Percentiles rank a stretch among this genome's conserved stretches.
Evolutionary conservation across 2,797 vertebrate genomes (phyloP).

Genomic region (Danio tinwini): DNA sequence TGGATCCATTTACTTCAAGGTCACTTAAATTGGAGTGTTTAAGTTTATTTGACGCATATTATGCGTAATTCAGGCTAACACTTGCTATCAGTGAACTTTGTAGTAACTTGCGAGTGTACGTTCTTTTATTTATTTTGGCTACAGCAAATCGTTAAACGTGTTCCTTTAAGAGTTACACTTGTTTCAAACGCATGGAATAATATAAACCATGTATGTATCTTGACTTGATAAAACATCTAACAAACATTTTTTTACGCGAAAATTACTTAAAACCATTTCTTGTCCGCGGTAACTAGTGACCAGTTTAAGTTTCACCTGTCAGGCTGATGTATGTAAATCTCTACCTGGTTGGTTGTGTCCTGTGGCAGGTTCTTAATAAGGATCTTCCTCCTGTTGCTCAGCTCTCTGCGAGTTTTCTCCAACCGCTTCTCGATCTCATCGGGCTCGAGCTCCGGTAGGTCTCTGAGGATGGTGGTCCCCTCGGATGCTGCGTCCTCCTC

Average conservation of each 20-base stretch:
- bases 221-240: background rate
- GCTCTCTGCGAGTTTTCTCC: constrained; percentile 86
- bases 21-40: background rate
- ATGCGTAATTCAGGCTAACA: background rate
- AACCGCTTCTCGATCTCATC: constrained; percentile 86
- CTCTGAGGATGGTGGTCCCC: constrained; percentile 70
- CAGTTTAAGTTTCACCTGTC: constrained; percentile 39
- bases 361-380: constrained; percentile 92
- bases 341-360: constrained; percentile 92
- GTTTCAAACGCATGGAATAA: background rate
- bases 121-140: background rate
- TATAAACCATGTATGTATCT: background rate
- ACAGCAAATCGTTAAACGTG: background rate
- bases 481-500: constrained; percentile 75
- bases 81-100: background rate
- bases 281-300: background rate
- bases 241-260: background rate
- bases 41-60: background rate
- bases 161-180: background rate
- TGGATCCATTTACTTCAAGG: background rate
- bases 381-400: constrained; percentile 96
- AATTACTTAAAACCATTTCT: background rate
- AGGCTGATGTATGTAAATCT: constrained; percentile 47
- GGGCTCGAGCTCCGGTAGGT: constrained; percentile 78
- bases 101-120: background rate